Percentiles rank a stretch among this genome's conserved stretches.
phyloP scores from a whole-genome alignment of 2,888 invertebrate species.

The Pyralis farinalis region DNA sequence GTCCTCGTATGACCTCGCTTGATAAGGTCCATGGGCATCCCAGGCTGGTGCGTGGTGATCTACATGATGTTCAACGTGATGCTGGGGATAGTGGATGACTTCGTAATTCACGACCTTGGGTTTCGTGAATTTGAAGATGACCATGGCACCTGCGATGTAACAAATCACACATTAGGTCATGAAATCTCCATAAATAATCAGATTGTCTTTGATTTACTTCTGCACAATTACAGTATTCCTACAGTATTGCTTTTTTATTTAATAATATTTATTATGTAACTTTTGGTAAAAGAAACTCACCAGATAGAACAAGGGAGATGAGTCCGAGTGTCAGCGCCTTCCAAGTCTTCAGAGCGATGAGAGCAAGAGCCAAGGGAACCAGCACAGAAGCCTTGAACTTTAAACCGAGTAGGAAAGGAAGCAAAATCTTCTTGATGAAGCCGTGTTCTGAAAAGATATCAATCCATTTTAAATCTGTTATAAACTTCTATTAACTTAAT shows the following conservation, averaged over 20 bases:
- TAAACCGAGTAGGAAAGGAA: conserved; percentile 91
- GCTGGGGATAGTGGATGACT: conserved; percentile 90
- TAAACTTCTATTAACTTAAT: conserved; percentile 9
- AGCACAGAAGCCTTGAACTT: conserved; percentile 93
- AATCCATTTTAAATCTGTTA: neutral
- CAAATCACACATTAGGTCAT: neutral
- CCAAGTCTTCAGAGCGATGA: conserved; percentile 94
- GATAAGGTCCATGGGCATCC: conserved; percentile 82
- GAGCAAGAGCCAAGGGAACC: conserved; percentile 89
- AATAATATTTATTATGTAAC: no score
- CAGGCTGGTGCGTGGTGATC: conserved; percentile 79
- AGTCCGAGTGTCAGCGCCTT: conserved; percentile 93
- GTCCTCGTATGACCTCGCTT: conserved; percentile 81
- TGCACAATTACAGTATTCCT: neutral
- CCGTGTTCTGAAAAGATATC: conserved; percentile 84
- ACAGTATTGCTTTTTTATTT: no score
- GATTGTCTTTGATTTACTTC: neutral
- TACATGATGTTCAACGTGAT: conserved; percentile 85
- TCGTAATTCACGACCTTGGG: conserved; percentile 94
- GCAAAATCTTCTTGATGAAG: conserved; percentile 90
- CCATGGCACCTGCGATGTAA: conserved; percentile 81
- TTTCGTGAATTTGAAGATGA: conserved; percentile 93
- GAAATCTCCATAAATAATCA: neutral
- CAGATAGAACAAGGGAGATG: conserved; percentile 90
- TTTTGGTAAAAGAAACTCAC: conserved; percentile 42